Percentiles rank a stretch among this genome's conserved stretches.
phyloP scores from a whole-genome alignment of 2,797 vertebrate species.

The Siniperca obscura region DNA sequence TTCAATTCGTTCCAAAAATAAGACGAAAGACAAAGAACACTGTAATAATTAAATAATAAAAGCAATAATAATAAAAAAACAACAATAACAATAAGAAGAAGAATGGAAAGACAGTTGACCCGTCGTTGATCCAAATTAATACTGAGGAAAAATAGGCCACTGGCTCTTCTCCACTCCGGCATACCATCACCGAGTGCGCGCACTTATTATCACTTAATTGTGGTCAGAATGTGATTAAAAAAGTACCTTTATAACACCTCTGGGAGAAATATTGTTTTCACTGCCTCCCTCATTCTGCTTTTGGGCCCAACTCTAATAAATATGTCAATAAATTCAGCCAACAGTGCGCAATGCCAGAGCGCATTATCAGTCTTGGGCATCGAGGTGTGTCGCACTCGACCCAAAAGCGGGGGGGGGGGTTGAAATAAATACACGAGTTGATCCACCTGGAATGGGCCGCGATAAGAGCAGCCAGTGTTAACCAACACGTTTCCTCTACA shows the following conservation, averaged over 20 bases:
- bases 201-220: conserved; percentile 56
- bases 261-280: conserved; percentile 72
- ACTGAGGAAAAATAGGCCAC: conserved; percentile 39
- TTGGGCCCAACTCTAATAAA: conserved; percentile 71
- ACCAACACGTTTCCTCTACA: conserved; percentile 95
- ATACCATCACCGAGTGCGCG: conserved; percentile 45
- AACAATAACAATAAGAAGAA: conserved; percentile 13
- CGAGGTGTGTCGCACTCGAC: conserved; percentile 86
- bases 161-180: conserved; percentile 42
- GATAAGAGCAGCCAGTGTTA: conserved; percentile 96
- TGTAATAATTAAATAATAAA: not conserved
- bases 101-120: conserved; percentile 21
- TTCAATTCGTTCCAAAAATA: not conserved
- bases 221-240: conserved; percentile 54
- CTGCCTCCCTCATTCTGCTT: conserved; percentile 58
- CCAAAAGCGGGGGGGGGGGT: conserved; percentile 60
- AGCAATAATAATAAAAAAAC: conserved; percentile 14
- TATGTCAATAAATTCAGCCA: conserved; percentile 75
- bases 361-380: conserved; percentile 78
- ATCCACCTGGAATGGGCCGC: conserved; percentile 90
- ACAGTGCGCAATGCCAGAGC: conserved; percentile 66
- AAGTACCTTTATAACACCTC: conserved; percentile 64
- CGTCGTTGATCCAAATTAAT: conserved; percentile 42
- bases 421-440: conserved; percentile 84
- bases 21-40: not conserved